phyloP scores from a whole-genome alignment of 2,888 invertebrate genomes.

The Brachyopa scutellaris region DNA sequence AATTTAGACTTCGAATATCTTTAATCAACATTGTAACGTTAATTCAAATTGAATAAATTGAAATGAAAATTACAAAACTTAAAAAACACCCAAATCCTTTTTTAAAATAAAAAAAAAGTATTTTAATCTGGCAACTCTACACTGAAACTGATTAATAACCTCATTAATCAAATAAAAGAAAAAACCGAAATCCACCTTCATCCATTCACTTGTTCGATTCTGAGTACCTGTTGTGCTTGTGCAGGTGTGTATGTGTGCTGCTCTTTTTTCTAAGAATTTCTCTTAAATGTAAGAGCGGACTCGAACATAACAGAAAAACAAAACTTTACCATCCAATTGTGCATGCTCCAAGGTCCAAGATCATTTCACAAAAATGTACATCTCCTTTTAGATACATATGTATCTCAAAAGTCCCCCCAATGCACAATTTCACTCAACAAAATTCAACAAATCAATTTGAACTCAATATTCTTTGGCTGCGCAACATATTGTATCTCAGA shows the following conservation, averaged over 20 bases:
- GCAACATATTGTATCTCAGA: conserved; percentile 27
- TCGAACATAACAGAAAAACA: not conserved
- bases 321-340: not conserved
- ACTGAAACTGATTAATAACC: conserved; percentile 45
- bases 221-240: conserved; percentile 45
- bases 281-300: conserved; percentile 27
- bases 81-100: too few relatives aligned
- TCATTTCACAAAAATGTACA: not conserved
- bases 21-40: too few relatives aligned
- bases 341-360: not conserved
- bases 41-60: too few relatives aligned
- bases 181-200: conserved; percentile 41
- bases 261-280: conserved; percentile 34
- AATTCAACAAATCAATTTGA: conserved; percentile 8
- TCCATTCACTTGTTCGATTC: conserved; percentile 60
- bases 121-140: conserved; percentile 30
- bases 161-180: conserved; percentile 41
- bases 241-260: not conserved
- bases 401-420: not conserved
- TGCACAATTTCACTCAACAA: conserved; percentile 25
- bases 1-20: too few relatives aligned
- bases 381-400: conserved; percentile 1
- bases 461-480: conserved; percentile 2
- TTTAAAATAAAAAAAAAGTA: not conserved
- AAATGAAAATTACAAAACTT: too few relatives aligned